These are phyloP conservation scores for Arctopsyche grandis DNA, from an alignment of 1,140 invertebrate species.

Conservation along the genomic window DNA sequence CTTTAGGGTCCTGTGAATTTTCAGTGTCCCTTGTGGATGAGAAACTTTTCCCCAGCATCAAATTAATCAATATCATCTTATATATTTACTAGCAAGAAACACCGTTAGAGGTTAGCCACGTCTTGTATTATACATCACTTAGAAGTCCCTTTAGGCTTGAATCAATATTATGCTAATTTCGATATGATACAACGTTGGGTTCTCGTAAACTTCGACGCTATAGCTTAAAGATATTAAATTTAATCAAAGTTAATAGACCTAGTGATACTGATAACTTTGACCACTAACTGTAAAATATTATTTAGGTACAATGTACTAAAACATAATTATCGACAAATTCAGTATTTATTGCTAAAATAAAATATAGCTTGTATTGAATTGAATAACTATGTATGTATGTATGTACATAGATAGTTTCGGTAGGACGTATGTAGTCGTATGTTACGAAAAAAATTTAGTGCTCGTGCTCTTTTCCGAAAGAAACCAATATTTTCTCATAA, in stretches of 20 bases:
- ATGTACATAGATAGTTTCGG: no score
- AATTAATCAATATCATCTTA: constrained; percentile 28
- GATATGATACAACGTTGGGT: constrained; percentile 1
- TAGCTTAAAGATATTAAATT: constrained; percentile 16
- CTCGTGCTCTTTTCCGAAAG: no score
- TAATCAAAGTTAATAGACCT: constrained; percentile 21
- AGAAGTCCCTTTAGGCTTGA: background rate
- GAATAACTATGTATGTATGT: no score
- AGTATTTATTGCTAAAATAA: no score
- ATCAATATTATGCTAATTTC: constrained; percentile 34
- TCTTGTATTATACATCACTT: constrained; percentile 35
- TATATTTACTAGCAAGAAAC: constrained; percentile 1
- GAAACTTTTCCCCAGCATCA: constrained; percentile 8
- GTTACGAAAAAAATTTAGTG: no score
- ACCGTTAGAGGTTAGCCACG: constrained; percentile 16
- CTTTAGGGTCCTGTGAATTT: background rate
- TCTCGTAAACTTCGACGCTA: background rate
- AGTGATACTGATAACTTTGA: background rate
- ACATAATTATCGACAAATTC: no score
- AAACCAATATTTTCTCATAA: no score
- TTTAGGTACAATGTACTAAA: no score
- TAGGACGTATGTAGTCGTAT: no score
- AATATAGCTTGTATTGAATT: no score
- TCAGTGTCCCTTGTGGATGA: constrained; percentile 10
- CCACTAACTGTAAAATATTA: background rate